These are phyloP conservation scores for Bujurquina vittata DNA, from an alignment of 2,113 vertebrate genomes.

Conservation along the genomic window DNA sequence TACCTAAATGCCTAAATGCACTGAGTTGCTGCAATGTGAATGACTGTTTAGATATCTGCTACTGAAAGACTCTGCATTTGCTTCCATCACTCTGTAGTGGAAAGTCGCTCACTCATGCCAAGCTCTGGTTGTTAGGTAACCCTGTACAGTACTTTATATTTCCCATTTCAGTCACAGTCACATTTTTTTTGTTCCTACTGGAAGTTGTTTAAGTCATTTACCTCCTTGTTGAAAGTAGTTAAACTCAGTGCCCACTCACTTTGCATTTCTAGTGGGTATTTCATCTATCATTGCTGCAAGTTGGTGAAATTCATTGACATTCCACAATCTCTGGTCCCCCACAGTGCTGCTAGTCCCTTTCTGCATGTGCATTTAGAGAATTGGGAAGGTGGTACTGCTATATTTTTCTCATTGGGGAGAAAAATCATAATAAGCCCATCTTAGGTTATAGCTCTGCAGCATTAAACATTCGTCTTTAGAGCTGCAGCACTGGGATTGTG, in stretches of 20 bases:
- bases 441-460: background rate
- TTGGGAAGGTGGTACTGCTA: background rate
- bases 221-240: background rate
- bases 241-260: background rate
- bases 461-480: background rate
- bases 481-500: background rate
- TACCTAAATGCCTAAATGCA: too few species aligned
- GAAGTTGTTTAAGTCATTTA: background rate
- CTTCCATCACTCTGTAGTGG: background rate
- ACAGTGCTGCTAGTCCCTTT: background rate
- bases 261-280: background rate
- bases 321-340: background rate
- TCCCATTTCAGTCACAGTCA: background rate
- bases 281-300: background rate
- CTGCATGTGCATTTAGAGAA: background rate
- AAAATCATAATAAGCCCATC: background rate
- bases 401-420: background rate
- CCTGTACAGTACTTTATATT: background rate
- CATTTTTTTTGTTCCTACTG: background rate
- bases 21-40: too few species aligned
- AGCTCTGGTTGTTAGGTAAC: background rate
- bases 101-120: background rate
- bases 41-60: background rate
- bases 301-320: background rate
- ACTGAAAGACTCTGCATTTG: background rate